Base-by-base conservation (phyloP, 2,113 vertebrate species). In the Ursus arctos region DNA sequence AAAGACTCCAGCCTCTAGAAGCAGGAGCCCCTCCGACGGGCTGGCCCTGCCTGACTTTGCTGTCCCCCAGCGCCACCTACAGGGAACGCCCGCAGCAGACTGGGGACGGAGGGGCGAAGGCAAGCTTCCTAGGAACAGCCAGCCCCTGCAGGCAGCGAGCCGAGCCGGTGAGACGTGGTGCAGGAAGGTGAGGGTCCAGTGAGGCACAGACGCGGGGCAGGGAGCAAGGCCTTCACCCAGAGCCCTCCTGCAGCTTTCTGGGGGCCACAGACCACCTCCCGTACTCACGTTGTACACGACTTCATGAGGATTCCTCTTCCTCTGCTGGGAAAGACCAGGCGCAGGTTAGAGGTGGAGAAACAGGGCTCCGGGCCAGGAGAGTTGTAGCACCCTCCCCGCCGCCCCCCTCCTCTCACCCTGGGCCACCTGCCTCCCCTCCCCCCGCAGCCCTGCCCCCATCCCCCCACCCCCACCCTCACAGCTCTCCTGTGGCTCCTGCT, bases 231-330 rank as follows among this genome's bases (percentile, higher is more conserved):
- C 28, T 21, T 12, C n/a, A 0, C 3, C 16, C 3, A 0, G 22
- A 24, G 22, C 63, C 51, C 49, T 11, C 49, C 36, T 1, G 21
- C 7, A 55, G n/a, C 72, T 26, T 18, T 16, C 63, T 1, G 19
- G 19, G 55, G 55, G 19, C 16, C 55, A 26, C 9, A 31, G 5
- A 24, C 65, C 53, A 8, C n/a, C 33, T 51, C 40, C 21, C 63
- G 6, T 93, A 99, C 99, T 99, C 97, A 99, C 99, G 0, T 98
- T 98, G 96, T 99, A 99, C 83, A 99, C 83, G 0, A 90, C 97
- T 31, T 99, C 99, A 31, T 98, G 98, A 3, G 98, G 98, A 14
- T 98, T 98, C 93, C 97, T 99, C 95, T 98, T 98, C 95, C 98
- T 98, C 95, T 98, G 98, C 97, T 97, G 96, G 77, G 94, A 98